A percentile compares a stretch with the other conserved stretches of the same genome.
phyloP scores from a whole-genome alignment of 2,797 vertebrate genomes.

The Parambassis ranga region DNA sequence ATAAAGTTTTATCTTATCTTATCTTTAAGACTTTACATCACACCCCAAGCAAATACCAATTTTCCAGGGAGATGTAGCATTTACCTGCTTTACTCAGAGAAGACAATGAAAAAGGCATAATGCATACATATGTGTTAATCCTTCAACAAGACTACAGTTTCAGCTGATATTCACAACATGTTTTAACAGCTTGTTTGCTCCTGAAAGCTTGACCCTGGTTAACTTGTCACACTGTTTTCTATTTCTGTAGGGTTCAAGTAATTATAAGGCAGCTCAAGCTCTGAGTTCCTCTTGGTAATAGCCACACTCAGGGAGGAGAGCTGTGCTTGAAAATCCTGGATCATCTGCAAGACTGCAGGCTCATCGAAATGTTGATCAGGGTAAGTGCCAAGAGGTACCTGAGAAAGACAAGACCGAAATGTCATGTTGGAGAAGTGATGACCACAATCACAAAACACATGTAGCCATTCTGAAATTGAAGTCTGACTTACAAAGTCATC shows the following conservation, averaged over 20 bases:
- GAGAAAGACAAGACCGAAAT: neutral
- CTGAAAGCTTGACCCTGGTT: neutral
- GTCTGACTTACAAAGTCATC: constrained; percentile 65
- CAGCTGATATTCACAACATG: no score
- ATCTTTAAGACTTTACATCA: no score
- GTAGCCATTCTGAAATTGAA: neutral
- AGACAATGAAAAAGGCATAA: no score
- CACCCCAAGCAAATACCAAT: no score
- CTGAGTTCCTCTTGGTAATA: constrained; percentile 61
- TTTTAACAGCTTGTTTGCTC: neutral
- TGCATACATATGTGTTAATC: no score
- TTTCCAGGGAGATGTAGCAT: no score
- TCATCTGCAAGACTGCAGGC: constrained; percentile 39
- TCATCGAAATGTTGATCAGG: constrained; percentile 67
- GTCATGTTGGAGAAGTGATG: neutral
- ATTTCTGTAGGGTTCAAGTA: constrained; percentile 69
- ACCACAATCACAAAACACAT: neutral
- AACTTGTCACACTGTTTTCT: constrained; percentile 67
- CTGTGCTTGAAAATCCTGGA: constrained; percentile 59
- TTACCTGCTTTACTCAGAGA: no score
- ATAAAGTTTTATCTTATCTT: no score
- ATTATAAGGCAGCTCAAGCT: constrained; percentile 58
- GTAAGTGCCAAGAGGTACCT: constrained; percentile 71
- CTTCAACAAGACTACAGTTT: no score
- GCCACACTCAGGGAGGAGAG: constrained; percentile 48